Conservation (phyloP, 2,797 vertebrate genomes). For the Hippoglossus hippoglossus region DNA sequence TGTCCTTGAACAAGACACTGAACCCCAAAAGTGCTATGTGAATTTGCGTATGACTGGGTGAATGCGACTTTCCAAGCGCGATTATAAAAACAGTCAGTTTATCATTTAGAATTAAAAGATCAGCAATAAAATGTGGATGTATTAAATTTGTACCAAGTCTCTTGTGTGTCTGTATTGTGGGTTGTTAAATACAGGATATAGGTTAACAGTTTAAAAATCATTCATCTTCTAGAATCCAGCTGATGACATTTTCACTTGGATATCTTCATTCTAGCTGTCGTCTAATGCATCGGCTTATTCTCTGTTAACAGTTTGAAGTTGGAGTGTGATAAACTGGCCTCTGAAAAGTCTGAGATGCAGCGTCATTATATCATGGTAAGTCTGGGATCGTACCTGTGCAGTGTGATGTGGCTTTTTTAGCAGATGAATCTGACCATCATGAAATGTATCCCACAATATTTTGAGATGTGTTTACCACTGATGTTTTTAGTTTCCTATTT, state of each 20-base stretch:
- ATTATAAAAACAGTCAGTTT: too few species aligned
- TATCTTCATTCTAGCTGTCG: background rate
- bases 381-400: background rate
- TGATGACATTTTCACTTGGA: too few species aligned
- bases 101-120: too few species aligned
- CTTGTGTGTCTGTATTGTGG: too few species aligned
- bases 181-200: too few species aligned
- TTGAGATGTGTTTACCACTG: background rate
- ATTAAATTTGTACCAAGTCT: too few species aligned
- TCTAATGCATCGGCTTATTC: background rate
- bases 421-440: background rate
- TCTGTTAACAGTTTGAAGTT: slow-evolving; percentile 82
- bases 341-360: slow-evolving; percentile 99
- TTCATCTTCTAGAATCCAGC: background rate
- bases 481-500: background rate
- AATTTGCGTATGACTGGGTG: too few species aligned
- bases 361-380: slow-evolving; percentile 94
- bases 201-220: background rate
- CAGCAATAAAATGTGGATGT: too few species aligned
- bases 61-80: too few species aligned
- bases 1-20: too few species aligned
- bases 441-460: background rate
- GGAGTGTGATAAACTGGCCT: slow-evolving; percentile 98
- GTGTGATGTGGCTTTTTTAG: background rate
- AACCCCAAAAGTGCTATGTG: too few species aligned